phyloP scores from a whole-genome alignment of 2,888 invertebrate species.

The Xestia xanthographa region DNA sequence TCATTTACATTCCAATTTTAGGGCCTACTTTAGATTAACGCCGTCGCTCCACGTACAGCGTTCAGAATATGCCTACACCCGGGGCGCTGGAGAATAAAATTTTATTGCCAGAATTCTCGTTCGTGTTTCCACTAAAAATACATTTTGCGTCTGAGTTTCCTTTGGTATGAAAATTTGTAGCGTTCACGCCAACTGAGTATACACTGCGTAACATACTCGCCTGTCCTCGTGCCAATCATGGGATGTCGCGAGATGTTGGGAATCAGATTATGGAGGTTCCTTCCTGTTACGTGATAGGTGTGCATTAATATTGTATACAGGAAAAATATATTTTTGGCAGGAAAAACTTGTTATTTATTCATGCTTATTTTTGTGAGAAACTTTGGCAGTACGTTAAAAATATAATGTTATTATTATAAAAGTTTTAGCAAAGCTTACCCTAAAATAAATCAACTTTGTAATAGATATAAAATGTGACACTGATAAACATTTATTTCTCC shows the following conservation, averaged over 20 bases:
- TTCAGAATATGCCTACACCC: slow-evolving; percentile 65
- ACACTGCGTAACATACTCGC: slow-evolving; percentile 46
- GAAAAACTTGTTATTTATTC: background rate
- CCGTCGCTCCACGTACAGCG: slow-evolving; percentile 54
- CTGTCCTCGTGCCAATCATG: slow-evolving; percentile 62
- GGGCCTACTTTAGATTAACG: slow-evolving; percentile 59
- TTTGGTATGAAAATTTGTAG: slow-evolving; percentile 76
- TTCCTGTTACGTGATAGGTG: slow-evolving; percentile 65
- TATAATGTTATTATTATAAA: slow-evolving; percentile 2
- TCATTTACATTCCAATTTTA: slow-evolving; percentile 64
- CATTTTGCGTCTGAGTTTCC: slow-evolving; percentile 71
- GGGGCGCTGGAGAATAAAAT: slow-evolving; percentile 72
- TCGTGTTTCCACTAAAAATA: slow-evolving; percentile 70
- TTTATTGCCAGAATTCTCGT: slow-evolving; percentile 73
- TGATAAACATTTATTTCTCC: slow-evolving; percentile 4
- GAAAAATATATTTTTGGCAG: slow-evolving; percentile 25
- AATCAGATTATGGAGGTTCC: slow-evolving; percentile 64
- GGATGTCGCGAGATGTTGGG: slow-evolving; percentile 49
- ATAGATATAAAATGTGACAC: slow-evolving; percentile 6
- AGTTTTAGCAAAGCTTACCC: background rate
- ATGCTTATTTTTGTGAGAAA: background rate
- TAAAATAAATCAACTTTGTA: background rate
- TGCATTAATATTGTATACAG: slow-evolving; percentile 51
- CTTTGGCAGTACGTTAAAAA: background rate
- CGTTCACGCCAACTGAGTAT: slow-evolving; percentile 55